phyloP scores from a whole-genome alignment of 2,797 vertebrate species.

The Astyanax mexicanus region DNA sequence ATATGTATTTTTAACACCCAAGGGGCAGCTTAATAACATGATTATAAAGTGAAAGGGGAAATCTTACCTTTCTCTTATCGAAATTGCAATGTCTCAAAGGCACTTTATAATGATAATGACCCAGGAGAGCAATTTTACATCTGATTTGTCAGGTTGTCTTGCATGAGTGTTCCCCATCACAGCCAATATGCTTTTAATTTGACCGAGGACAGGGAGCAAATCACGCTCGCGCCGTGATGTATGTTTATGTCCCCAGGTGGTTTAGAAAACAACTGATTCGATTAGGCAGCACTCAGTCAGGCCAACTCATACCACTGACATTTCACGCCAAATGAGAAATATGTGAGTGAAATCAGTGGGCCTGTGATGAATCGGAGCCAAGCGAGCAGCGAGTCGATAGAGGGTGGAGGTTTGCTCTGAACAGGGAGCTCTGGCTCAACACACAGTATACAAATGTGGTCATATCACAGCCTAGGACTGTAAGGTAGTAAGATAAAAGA shows the following conservation, averaged over 20 bases:
- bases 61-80: too few relatives aligned
- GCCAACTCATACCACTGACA: constrained; percentile 10
- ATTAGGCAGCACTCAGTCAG: constrained; percentile 24
- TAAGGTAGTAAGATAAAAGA: background rate
- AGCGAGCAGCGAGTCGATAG: background rate
- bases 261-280: constrained; percentile 25
- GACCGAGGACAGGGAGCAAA: constrained; percentile 29
- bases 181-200: constrained; percentile 43
- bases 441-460: background rate
- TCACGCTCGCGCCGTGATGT: constrained; percentile 24
- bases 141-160: constrained; percentile 42
- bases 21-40: too few relatives aligned
- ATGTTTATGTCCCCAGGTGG: constrained; percentile 23
- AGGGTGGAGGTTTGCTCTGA: background rate
- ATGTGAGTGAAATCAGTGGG: constrained; percentile 6
- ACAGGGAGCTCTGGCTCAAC: background rate
- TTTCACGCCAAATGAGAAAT: constrained; percentile 11
- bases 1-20: too few relatives aligned
- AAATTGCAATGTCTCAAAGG: too few relatives aligned
- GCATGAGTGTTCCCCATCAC: constrained; percentile 26
- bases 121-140: constrained; percentile 2
- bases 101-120: too few relatives aligned
- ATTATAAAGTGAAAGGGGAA: too few relatives aligned
- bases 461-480: background rate
- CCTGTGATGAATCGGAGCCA: background rate